phyloP scores from a whole-genome alignment of 2,113 vertebrate species.

The Martes martes region DNA sequence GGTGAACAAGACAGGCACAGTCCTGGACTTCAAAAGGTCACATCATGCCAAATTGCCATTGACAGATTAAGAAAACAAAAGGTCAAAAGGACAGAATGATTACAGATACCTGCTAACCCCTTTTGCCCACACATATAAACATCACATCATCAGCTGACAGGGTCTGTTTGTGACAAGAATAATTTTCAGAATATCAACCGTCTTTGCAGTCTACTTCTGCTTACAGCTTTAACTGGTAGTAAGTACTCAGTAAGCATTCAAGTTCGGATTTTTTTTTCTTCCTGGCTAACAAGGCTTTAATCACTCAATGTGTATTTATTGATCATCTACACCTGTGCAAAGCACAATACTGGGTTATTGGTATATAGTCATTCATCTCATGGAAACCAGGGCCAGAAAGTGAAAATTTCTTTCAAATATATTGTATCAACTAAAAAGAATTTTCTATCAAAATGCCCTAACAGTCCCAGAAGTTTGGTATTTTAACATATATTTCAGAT shows the following conservation, averaged over 20 bases:
- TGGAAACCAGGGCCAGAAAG: background rate
- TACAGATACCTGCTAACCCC: slow-evolving; percentile 31
- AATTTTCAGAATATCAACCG: background rate
- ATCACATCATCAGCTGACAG: slow-evolving; percentile 44
- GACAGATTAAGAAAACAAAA: slow-evolving; percentile 71
- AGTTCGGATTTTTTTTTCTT: background rate
- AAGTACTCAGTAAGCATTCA: background rate
- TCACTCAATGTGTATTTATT: background rate
- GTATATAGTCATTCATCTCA: background rate
- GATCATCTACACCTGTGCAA: background rate
- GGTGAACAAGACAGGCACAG: slow-evolving; percentile 53
- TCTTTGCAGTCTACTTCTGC: background rate
- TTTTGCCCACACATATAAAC: slow-evolving; percentile 21
- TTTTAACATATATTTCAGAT: background rate
- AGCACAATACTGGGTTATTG: background rate
- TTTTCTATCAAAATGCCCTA: background rate
- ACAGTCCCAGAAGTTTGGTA: background rate
- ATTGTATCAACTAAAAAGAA: background rate
- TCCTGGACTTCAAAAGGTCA: slow-evolving; percentile 48
- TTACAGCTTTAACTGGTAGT: background rate
- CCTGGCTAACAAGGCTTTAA: background rate
- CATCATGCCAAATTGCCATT: slow-evolving; percentile 40
- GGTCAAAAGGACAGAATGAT: slow-evolving; percentile 43
- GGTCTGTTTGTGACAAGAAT: slow-evolving; percentile 58
- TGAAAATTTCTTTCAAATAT: background rate